Conservation (phyloP, 2,113 vertebrate genomes). For the Corythornis madagascariensis region DNA sequence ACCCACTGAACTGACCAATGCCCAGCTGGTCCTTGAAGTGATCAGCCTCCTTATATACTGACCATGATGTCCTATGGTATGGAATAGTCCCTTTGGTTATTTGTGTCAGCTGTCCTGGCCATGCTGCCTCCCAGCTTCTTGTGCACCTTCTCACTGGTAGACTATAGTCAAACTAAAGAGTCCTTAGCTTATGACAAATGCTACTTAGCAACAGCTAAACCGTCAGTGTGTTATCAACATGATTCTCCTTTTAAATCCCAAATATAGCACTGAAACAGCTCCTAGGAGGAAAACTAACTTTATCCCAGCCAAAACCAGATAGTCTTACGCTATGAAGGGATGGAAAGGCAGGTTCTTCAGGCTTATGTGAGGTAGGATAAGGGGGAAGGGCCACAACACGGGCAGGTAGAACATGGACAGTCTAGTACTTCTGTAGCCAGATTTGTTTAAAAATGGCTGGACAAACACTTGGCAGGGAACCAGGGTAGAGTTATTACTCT, state of each 20-base stretch:
- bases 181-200: neutral
- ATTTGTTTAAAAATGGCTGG: neutral
- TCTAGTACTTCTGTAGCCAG: neutral
- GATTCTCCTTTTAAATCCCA: neutral
- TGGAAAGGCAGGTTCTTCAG: neutral
- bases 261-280: neutral
- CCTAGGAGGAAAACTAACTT: neutral
- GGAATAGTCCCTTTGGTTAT: neutral
- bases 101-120: neutral
- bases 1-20: neutral
- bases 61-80: neutral
- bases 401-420: neutral
- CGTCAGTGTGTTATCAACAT: neutral
- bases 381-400: rapidly evolving
- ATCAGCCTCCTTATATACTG: too few relatives aligned
- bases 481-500: neutral
- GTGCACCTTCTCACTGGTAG: neutral
- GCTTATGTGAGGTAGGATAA: rapidly evolving
- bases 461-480: neutral
- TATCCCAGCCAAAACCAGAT: neutral
- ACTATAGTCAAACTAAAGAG: neutral
- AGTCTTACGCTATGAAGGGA: neutral
- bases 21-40: neutral
- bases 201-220: neutral
- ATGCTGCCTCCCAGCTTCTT: neutral